Evolutionary conservation across 2,888 invertebrate species (phyloP).

Genomic region (Glomeris marginata): DNA sequence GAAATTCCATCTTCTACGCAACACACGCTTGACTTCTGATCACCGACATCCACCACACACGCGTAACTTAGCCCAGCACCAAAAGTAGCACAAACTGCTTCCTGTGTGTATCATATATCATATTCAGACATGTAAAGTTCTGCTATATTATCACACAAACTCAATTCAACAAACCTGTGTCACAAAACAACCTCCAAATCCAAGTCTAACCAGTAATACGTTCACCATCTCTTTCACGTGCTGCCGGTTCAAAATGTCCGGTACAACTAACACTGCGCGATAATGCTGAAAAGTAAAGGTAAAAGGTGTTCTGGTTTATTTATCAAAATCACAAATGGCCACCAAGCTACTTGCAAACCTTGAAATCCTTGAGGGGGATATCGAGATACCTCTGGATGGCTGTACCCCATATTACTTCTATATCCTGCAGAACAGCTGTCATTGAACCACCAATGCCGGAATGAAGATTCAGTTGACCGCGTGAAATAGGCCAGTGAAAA

Average conservation of each 20-base stretch:
- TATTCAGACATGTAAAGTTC: not conserved
- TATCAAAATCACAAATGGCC: not conserved
- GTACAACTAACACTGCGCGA: slow-evolving; percentile 71
- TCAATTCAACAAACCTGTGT: slow-evolving; percentile 45
- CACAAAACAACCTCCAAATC: slow-evolving; percentile 70
- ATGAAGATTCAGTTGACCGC: slow-evolving; percentile 79
- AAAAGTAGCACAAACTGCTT: slow-evolving; percentile 72
- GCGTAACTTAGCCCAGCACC: slow-evolving; percentile 71
- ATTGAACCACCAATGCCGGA: slow-evolving; percentile 69
- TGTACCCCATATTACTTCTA: slow-evolving; percentile 76
- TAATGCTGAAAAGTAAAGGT: slow-evolving; percentile 58
- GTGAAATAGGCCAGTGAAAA: slow-evolving; percentile 73
- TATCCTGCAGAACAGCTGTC: slow-evolving; percentile 62
- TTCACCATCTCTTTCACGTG: slow-evolving; percentile 73
- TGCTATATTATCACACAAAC: not conserved
- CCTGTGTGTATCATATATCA: slow-evolving; percentile 34
- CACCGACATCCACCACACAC: slow-evolving; percentile 89
- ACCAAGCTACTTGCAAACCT: no score
- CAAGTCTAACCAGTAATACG: slow-evolving; percentile 59
- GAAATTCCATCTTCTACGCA: slow-evolving; percentile 96
- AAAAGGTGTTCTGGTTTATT: no score
- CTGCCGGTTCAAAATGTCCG: slow-evolving; percentile 73
- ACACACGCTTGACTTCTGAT: slow-evolving; percentile 87
- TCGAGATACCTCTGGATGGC: slow-evolving; percentile 59
- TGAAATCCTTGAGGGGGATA: slow-evolving; percentile 45